These are phyloP conservation scores for Osedax frankpressi DNA, from an alignment of 2,888 invertebrate species.

Conservation along the genomic window DNA sequence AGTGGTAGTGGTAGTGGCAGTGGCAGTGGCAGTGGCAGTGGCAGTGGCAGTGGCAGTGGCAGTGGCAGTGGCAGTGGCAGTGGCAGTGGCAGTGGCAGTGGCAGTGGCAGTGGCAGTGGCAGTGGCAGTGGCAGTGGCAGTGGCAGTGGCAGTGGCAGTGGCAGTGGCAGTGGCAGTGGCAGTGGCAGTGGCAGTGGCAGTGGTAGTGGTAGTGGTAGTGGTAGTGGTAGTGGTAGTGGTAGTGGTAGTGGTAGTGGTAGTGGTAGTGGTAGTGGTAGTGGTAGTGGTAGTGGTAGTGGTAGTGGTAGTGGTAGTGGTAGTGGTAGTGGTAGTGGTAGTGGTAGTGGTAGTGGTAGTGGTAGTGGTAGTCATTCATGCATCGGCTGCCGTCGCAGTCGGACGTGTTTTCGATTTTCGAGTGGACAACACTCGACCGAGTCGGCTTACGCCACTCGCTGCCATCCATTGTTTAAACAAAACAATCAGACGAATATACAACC, in stretches of 20 bases:
- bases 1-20: background rate
- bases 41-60: background rate
- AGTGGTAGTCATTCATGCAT: too few relatives aligned
- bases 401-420: too few relatives aligned
- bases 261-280: slow-evolving; percentile 7
- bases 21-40: background rate
- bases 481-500: too few relatives aligned
- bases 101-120: background rate
- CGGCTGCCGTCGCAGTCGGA: too few relatives aligned
- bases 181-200: slow-evolving; percentile 1
- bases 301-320: slow-evolving; percentile 8
- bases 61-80: background rate
- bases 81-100: background rate
- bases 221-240: slow-evolving; percentile 8
- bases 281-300: slow-evolving; percentile 8
- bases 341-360: slow-evolving; percentile 8
- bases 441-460: too few relatives aligned
- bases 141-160: slow-evolving; percentile 1
- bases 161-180: slow-evolving; percentile 1
- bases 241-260: slow-evolving; percentile 8
- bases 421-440: too few relatives aligned
- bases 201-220: slow-evolving; percentile 7
- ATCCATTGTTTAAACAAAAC: too few relatives aligned
- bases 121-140: background rate
- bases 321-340: slow-evolving; percentile 7